These are phyloP conservation scores for Myxocyprinus asiaticus DNA, from an alignment of 2,113 vertebrate species.

Conservation along the genomic window DNA sequence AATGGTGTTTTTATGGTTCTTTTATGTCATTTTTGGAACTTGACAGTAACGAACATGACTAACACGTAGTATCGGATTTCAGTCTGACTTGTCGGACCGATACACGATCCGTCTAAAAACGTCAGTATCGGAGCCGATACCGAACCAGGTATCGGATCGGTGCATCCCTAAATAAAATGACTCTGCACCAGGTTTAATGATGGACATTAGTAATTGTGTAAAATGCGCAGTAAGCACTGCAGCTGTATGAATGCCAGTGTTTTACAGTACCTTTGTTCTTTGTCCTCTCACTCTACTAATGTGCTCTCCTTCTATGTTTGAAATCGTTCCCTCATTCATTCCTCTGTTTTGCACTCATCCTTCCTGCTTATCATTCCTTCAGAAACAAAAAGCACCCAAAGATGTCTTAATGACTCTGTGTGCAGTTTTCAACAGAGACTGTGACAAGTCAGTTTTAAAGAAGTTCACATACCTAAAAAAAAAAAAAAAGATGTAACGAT, in stretches of 20 bases:
- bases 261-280: background rate
- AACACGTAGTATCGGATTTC: too few species aligned
- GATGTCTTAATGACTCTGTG: background rate
- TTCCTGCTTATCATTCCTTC: conserved; percentile 5
- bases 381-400: background rate
- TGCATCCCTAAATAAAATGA: too few species aligned
- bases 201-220: background rate
- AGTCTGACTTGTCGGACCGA: too few species aligned
- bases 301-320: conserved; percentile 49
- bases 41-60: too few species aligned
- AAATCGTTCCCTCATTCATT: conserved; percentile 28
- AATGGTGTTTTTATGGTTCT: too few species aligned
- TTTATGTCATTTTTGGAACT: too few species aligned
- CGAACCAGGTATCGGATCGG: too few species aligned
- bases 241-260: background rate
- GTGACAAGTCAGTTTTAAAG: background rate
- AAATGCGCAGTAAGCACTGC: background rate
- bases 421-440: background rate
- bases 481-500: too few species aligned
- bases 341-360: background rate
- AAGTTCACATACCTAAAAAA: too few species aligned
- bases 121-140: too few species aligned
- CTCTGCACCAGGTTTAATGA: background rate
- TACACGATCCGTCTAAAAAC: too few species aligned
- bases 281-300: conserved; percentile 29